These are phyloP conservation scores for Myotis daubentonii DNA, from an alignment of 2,797 vertebrate genomes.

Conservation along the genomic window DNA sequence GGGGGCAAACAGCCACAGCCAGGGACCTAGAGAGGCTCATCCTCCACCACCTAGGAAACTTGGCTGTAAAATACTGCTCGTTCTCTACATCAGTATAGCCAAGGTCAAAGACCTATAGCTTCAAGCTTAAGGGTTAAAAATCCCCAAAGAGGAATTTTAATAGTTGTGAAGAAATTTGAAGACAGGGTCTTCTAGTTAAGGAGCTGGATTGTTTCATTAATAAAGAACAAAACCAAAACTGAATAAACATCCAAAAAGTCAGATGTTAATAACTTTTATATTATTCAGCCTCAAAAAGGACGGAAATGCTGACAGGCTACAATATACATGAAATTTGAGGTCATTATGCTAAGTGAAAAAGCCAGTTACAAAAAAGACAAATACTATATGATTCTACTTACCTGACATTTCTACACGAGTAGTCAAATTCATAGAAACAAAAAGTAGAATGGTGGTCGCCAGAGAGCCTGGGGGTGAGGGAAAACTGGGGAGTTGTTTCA, in stretches of 20 bases:
- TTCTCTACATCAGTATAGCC: not conserved
- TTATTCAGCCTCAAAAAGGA: not conserved
- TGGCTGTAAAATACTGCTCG: not conserved
- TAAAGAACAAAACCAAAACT: not conserved
- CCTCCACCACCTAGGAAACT: not conserved
- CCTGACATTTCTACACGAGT: not conserved
- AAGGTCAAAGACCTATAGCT: not conserved
- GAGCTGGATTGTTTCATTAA: slow-evolving; percentile 1
- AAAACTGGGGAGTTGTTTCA: not conserved
- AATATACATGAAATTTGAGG: not conserved
- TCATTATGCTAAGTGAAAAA: not conserved
- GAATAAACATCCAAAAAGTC: not conserved
- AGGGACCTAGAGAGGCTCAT: not conserved
- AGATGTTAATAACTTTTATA: slow-evolving; percentile 24
- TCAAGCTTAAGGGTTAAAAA: slow-evolving; percentile 17
- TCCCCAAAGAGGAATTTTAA: not conserved
- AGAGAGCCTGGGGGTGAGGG: not conserved
- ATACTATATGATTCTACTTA: not conserved
- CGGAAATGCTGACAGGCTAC: not conserved
- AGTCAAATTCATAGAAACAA: slow-evolving; percentile 22
- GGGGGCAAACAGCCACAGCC: not conserved
- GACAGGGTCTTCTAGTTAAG: not conserved
- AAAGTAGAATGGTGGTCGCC: not conserved
- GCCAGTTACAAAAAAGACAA: not conserved
- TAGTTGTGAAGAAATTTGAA: slow-evolving; percentile 21